Evolutionary conservation across 2,888 invertebrate species (phyloP).

Genomic region (Andrena dorsata): DNA sequence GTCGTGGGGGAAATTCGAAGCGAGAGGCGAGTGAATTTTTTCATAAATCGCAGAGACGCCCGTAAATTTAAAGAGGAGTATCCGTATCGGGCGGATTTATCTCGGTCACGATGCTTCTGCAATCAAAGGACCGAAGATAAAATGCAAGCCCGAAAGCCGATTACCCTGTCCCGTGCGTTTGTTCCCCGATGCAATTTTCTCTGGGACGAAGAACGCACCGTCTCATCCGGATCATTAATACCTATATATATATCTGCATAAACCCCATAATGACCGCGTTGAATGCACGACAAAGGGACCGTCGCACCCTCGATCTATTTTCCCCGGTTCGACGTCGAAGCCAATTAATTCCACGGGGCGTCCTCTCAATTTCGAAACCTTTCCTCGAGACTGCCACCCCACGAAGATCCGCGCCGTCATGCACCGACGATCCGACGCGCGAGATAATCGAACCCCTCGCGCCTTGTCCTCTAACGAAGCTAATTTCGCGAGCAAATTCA

Average conservation of each 20-base stretch:
- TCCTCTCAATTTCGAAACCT: slow-evolving; percentile 30
- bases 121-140: slow-evolving; percentile 64
- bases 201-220: slow-evolving; percentile 21
- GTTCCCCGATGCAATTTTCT: slow-evolving; percentile 62
- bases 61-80: slow-evolving; percentile 39
- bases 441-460: slow-evolving; percentile 1
- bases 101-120: slow-evolving; percentile 52
- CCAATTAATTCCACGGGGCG: slow-evolving; percentile 41
- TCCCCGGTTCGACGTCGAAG: slow-evolving; percentile 17
- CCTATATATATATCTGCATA: slow-evolving; percentile 57
- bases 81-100: slow-evolving; percentile 59
- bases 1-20: neutral
- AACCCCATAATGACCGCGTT: slow-evolving; percentile 49
- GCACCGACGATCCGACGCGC: slow-evolving; percentile 8
- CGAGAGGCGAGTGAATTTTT: neutral
- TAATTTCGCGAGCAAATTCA: slow-evolving; percentile 24
- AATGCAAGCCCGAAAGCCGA: slow-evolving; percentile 65
- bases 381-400: neutral
- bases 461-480: slow-evolving; percentile 1
- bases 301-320: slow-evolving; percentile 36
- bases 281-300: slow-evolving; percentile 50
- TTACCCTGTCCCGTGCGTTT: slow-evolving; percentile 53
- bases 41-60: slow-evolving; percentile 28
- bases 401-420: slow-evolving; percentile 37
- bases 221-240: slow-evolving; percentile 61